Evolutionary conservation across 2,113 vertebrate genomes (phyloP).

Genomic region (Ascaphus truei): DNA sequence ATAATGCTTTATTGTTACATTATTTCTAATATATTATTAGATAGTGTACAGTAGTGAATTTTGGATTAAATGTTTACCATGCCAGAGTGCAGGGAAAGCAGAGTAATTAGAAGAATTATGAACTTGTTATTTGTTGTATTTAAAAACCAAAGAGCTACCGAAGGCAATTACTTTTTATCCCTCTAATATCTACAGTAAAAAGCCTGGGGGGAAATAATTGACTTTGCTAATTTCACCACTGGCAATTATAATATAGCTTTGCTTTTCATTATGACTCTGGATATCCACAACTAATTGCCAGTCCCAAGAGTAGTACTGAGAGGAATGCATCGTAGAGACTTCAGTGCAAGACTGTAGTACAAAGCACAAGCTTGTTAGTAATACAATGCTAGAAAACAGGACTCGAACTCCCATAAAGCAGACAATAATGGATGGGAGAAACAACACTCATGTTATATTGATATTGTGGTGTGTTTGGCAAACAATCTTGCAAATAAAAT

Average conservation of each 20-base stretch:
- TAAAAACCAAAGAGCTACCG: constrained; percentile 72
- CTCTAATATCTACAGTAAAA: constrained; percentile 70
- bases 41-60: neutral
- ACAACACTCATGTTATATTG: neutral
- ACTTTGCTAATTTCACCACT: constrained; percentile 75
- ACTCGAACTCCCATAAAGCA: neutral
- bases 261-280: constrained; percentile 63
- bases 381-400: neutral
- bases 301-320: constrained; percentile 50
- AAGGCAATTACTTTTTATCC: constrained; percentile 68
- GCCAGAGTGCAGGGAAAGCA: constrained; percentile 46
- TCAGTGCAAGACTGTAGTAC: constrained; percentile 48
- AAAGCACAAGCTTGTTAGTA: constrained; percentile 44
- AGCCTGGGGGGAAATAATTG: constrained; percentile 72
- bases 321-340: constrained; percentile 54
- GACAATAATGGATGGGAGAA: neutral
- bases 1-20: neutral
- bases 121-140: constrained; percentile 63
- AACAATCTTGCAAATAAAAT: no score
- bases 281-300: constrained; percentile 62
- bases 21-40: constrained; percentile 7
- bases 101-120: constrained; percentile 59
- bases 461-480: neutral
- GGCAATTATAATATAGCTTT: constrained; percentile 71
- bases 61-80: constrained; percentile 23